Base-by-base conservation (phyloP, 2,888 invertebrate genomes). In the Amphipoea oculea region DNA sequence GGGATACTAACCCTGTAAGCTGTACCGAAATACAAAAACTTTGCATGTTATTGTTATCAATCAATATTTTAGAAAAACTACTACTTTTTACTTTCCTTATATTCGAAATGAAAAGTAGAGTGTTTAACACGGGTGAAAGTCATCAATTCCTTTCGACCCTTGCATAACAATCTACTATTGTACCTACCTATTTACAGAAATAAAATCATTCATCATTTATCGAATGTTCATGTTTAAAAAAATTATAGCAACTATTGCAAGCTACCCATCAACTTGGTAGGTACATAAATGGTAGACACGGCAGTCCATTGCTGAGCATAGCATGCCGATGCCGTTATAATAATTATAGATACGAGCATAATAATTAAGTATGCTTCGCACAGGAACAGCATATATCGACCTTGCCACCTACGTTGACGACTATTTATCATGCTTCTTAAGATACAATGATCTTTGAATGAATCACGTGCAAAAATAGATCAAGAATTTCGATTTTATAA, bases 341-440 rank as follows among this genome's bases (percentile, higher is more conserved):
- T 66, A 77, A 79, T 65, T 71, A 62, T 63, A 66, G 17, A 23
- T 42, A 63, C 23, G 23, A 68, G 48, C 23, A 65, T 68, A 69
- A 72, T 65, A 85, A 75, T 86, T 78, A 86, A 54, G 65, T 60
- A 73, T 78, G 72, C 70, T 69, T 36, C 40, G 63, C 83, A 75
- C 84, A 83, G 78, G 65, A 81, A 86, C 80, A 81, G 79, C 70
- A 83, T 65, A 60, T 42, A 83, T 85, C 78, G 90, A 88, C 92
- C 92, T 92, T 90, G 90, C 89, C 73, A 88, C 91, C 92, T 88
- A 92, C 91, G 84, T 81, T 69, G 79, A 81, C 76, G 78, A 79
- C 67, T 79, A 82, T 85, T 75, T 81, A 89, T 72, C 73, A 72
- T 75, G 48, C 73, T 80, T 69, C 62, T 40, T 78, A 76, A 2